Percentiles rank a stretch among this genome's conserved stretches.
phyloP scores from a whole-genome alignment of 2,888 invertebrate species.

The Ectemnius continuus region DNA sequence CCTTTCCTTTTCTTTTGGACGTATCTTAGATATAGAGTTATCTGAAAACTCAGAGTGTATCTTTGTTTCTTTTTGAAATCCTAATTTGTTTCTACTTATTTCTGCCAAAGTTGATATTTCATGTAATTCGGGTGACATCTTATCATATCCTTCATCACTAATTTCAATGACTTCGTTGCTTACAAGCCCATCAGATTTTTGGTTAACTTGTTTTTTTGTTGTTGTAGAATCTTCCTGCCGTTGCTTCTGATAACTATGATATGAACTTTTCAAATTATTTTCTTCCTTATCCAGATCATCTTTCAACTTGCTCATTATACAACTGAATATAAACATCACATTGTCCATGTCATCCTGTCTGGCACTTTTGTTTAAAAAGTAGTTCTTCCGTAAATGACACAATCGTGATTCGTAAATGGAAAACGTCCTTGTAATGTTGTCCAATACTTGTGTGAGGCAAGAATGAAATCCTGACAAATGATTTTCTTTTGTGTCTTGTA shows the following conservation, averaged over 20 bases:
- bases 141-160: too few relatives aligned
- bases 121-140: too few relatives aligned
- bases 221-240: background rate
- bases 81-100: too few relatives aligned
- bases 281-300: conserved; percentile 14
- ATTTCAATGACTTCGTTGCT: too few relatives aligned
- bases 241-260: background rate
- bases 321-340: background rate
- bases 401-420: background rate
- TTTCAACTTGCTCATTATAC: conserved; percentile 17
- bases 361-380: background rate
- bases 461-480: background rate
- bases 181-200: too few relatives aligned
- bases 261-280: background rate
- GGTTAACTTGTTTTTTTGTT: background rate
- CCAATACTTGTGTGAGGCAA: background rate
- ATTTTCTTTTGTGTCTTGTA: too few relatives aligned
- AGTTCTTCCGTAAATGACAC: background rate
- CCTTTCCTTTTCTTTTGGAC: too few relatives aligned
- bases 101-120: too few relatives aligned
- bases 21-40: too few relatives aligned
- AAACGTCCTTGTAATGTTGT: background rate
- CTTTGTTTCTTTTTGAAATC: too few relatives aligned
- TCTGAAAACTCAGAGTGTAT: too few relatives aligned
- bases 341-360: background rate